Evolutionary conservation across 2,113 vertebrate species (phyloP), one percentile per base, ranked within the genome.

Genomic region (Laterallus jamaicensis): DNA sequence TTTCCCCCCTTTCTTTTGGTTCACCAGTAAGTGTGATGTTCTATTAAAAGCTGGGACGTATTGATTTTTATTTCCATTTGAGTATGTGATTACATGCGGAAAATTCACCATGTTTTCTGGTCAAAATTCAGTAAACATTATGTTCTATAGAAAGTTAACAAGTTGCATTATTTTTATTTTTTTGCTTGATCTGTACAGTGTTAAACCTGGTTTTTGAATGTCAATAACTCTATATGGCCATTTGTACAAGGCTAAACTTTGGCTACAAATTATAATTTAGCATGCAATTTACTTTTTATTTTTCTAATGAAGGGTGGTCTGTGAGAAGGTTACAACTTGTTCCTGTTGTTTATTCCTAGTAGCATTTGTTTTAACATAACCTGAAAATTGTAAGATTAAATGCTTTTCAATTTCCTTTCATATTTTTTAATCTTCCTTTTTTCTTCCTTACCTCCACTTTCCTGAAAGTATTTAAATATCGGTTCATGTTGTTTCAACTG

Each of bases 11-110:
- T 54, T 40, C 74, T 68, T 59, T 84, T 42, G 15, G 5, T 4
- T 88, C 54, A 25, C 6, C 22, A 58, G 54, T 2, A 29, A 88
- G 32, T 59, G 15, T 75, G 52, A 26, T 12, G 28, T 71, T 80
- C 10, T 92, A 80, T 91, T 92, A 90, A 52, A 89, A 87, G 40
- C 40, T 74, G 35, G 32, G 15, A 9, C 8, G 0, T 54, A 95
- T 28, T 60, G 89, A 92, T 62, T 92, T 94, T 90, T 80, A 75
- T 70, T 93, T 75, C 75, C 90, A 55, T 56, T 39, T 93, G 24
- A 85, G 21, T 29, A 66, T 85, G 35, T 79, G 67, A 96, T 74
- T 91, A 68, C 42, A 75, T 35, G 50, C 74, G 42, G 67, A 92
- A 95, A 95, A 69, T 15, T 74, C 32, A 16, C n/a, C 22, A 15